Evolutionary conservation across 2,797 vertebrate genomes (phyloP), one percentile per base, ranked within the genome.

Genomic region (Siniperca obscura): DNA sequence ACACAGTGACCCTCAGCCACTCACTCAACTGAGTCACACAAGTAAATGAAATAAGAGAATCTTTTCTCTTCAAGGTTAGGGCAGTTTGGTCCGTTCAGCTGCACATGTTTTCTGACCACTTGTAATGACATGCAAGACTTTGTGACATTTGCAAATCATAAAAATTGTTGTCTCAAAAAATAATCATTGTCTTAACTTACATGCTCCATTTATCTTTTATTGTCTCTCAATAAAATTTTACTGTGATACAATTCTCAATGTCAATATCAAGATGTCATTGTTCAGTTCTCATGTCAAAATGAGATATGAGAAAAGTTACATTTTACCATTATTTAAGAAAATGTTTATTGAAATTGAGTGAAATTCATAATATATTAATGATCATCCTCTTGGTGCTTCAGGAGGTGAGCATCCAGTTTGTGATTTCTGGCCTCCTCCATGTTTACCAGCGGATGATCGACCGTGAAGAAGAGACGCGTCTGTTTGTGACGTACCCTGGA

Each of bases 391-490:
- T 1, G 13, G 3, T 53, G 22, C 81, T 64, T 52, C 46, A 99
- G 98, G 98, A 99, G 17, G 97, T 98, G 81, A 98, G 95, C 83
- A 95, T 99, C 86, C 96, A 96, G 82, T 99, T 99, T 80, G 97
- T 99, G 91, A 97, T 99, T 85, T 98, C 97, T 0, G 98, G 98
- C 55, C 88, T 95, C 87, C 96, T 99, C 30, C 98, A 99, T 0
- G 98, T 99, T 73, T 98, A 98, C 92, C 98, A 99, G 89, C 94
- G 94, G 55, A 96, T 97, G 96, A 97, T 99, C 0, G 98, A 98
- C 94, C 96, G 97, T 0, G 95, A 97, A 87, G 96, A 98, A 76
- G 98, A 99, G 80, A 97, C 95, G 0, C 97, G 96, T 59, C 95
- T 99, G 25, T 99, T 99, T 86, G 93, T 98, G 36, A 96, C 97